phyloP scores from a whole-genome alignment of 2,797 vertebrate species.

The Brachymystax lenok region DNA sequence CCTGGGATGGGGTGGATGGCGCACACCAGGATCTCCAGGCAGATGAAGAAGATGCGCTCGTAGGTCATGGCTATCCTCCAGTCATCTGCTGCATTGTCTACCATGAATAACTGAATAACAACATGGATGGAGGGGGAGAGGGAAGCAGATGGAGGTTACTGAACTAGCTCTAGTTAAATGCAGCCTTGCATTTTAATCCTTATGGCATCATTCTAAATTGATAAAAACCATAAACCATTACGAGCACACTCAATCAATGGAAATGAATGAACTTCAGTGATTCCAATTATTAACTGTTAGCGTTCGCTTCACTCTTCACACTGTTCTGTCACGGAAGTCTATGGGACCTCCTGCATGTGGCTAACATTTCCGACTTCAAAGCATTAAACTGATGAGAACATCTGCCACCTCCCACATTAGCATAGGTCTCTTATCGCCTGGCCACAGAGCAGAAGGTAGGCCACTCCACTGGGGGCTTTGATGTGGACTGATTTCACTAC shows the following conservation, averaged over 20 bases:
- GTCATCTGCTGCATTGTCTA: conserved; percentile 99
- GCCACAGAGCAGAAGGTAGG: conserved; percentile 56
- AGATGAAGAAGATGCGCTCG: conserved; percentile 99
- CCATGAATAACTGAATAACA: conserved; percentile 92
- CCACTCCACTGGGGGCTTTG: conserved; percentile 46
- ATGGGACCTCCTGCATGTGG: conserved; percentile 17
- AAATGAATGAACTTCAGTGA: not conserved
- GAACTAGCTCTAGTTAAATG: conserved; percentile 3
- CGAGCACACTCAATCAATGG: conserved; percentile 12
- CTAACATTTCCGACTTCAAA: conserved; percentile 48
- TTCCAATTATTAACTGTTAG: not conserved
- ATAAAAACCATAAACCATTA: conserved; percentile 56
- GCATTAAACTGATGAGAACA: conserved; percentile 60
- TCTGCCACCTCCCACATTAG: conserved; percentile 63
- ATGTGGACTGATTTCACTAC: conserved; percentile 44
- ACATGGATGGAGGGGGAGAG: conserved; percentile 35
- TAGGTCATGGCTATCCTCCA: conserved; percentile 99
- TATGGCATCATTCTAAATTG: conserved; percentile 41
- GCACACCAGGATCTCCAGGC: conserved; percentile 98
- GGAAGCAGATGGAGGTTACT: conserved; percentile 23
- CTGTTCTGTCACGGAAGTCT: not conserved
- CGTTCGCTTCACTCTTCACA: not conserved
- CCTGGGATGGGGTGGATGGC: conserved; percentile 99
- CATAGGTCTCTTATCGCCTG: conserved; percentile 44
- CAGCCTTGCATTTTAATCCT: conserved; percentile 46